These are phyloP conservation scores for Whitmania pigra DNA, from an alignment of 1,140 invertebrate genomes.

Conservation along the genomic window DNA sequence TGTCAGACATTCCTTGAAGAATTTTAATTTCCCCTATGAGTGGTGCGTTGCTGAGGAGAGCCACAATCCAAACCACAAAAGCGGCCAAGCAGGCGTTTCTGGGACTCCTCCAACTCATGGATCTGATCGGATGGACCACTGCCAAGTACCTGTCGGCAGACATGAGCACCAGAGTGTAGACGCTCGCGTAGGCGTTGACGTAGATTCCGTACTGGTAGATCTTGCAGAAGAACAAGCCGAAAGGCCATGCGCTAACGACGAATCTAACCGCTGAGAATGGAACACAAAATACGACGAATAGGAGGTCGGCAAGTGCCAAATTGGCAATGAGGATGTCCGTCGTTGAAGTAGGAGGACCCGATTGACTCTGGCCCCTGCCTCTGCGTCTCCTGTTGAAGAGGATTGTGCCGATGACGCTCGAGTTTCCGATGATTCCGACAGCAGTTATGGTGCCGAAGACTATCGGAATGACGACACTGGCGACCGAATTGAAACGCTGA, in stretches of 20 bases:
- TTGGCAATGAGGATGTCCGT: constrained; percentile 80
- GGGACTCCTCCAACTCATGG: constrained; percentile 72
- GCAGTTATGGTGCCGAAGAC: constrained; percentile 12
- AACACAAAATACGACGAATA: constrained; percentile 89
- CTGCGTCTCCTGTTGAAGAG: constrained; percentile 10
- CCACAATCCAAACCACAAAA: constrained; percentile 57
- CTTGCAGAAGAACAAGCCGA: constrained; percentile 79
- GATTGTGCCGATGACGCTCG: constrained; percentile 11
- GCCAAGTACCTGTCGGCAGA: constrained; percentile 84
- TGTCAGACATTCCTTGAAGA: neutral
- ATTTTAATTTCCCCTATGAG: constrained; percentile 60
- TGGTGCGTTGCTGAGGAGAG: constrained; percentile 61
- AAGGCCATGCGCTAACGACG: constrained; percentile 57
- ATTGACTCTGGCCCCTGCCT: neutral
- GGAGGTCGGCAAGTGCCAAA: constrained; percentile 70
- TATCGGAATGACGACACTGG: constrained; percentile 8
- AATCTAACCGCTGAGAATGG: constrained; percentile 50
- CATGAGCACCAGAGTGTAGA: constrained; percentile 88
- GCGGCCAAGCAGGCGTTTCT: constrained; percentile 62
- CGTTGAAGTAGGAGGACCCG: constrained; percentile 33
- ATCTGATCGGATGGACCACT: constrained; percentile 80
- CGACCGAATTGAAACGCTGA: no score
- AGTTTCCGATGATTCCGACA: constrained; percentile 14
- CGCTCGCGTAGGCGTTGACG: constrained; percentile 80
- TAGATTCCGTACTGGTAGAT: constrained; percentile 57